A percentile compares a stretch with the other conserved stretches of the same genome.
These are phyloP conservation scores for Theristicus caerulescens DNA, from an alignment of 2,113 vertebrate genomes.

Conservation along the genomic window DNA sequence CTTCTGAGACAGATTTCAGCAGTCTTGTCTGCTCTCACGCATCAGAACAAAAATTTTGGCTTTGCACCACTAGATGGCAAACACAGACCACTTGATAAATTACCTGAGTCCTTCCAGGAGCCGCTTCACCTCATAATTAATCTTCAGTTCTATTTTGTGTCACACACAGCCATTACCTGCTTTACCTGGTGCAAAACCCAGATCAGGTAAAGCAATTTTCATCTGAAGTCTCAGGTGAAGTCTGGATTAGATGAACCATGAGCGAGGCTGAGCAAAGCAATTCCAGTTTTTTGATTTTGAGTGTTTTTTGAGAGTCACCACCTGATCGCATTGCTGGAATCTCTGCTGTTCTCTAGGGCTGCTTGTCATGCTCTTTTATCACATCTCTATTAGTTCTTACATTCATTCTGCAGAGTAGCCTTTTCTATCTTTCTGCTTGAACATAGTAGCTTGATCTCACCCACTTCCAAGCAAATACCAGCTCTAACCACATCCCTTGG, in stretches of 20 bases:
- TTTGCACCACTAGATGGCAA: constrained; percentile 55
- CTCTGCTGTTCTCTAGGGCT: background rate
- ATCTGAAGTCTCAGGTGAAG: background rate
- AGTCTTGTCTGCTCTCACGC: accelerated
- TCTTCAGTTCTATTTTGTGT: background rate
- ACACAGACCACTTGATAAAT: background rate
- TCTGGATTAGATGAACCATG: background rate
- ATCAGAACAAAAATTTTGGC: background rate
- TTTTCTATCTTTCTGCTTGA: background rate
- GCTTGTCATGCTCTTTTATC: background rate
- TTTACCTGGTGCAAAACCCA: background rate
- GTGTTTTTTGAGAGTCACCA: background rate
- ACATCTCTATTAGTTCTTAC: background rate
- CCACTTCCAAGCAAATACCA: background rate
- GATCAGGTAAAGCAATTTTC: background rate
- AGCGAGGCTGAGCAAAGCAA: background rate
- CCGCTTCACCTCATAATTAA: background rate
- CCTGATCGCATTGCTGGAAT: background rate
- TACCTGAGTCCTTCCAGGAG: background rate
- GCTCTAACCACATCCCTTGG: background rate
- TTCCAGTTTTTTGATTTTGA: background rate
- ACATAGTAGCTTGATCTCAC: background rate
- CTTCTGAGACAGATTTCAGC: background rate
- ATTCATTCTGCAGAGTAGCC: background rate
- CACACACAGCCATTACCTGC: background rate